These are phyloP conservation scores for Gryon sp. DNA, from an alignment of 1,140 invertebrate species.

Conservation along the genomic window DNA sequence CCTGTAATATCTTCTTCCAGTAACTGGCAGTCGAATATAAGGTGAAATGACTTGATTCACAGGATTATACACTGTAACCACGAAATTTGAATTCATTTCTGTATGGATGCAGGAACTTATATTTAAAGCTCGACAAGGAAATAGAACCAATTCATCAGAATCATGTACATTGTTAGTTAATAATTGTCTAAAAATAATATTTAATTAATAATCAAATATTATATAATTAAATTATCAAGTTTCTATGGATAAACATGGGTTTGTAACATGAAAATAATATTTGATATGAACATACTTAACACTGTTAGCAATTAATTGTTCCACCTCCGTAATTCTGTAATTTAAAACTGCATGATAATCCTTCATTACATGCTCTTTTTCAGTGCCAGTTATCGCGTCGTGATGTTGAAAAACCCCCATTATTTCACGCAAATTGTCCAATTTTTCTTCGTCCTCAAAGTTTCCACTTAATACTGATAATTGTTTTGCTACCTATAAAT, in stretches of 20 bases:
- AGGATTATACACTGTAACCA: conserved; percentile 90
- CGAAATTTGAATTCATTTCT: conserved; percentile 83
- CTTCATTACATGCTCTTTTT: conserved; percentile 91
- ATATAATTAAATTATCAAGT: too few relatives aligned
- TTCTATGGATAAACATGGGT: too few relatives aligned
- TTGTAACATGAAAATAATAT: neutral
- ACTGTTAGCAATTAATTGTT: neutral
- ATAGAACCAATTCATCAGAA: neutral
- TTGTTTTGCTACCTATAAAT: neutral
- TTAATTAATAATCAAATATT: too few relatives aligned
- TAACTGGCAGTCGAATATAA: conserved; percentile 87
- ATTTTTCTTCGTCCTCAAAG: neutral
- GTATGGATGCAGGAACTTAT: conserved; percentile 82
- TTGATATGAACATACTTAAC: neutral
- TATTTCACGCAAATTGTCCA: conserved; percentile 77
- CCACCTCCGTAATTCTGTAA: neutral
- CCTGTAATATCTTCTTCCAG: conserved; percentile 80
- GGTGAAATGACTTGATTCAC: conserved; percentile 83
- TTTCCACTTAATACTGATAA: neutral
- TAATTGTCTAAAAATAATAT: neutral
- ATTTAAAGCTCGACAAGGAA: conserved; percentile 84
- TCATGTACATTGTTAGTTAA: neutral
- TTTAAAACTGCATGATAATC: conserved; percentile 84
- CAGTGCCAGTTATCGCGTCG: conserved; percentile 93
- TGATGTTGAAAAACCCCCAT: conserved; percentile 95